Conservation (phyloP, 2,797 vertebrate genomes). For the Knipowitschia caucasica region DNA sequence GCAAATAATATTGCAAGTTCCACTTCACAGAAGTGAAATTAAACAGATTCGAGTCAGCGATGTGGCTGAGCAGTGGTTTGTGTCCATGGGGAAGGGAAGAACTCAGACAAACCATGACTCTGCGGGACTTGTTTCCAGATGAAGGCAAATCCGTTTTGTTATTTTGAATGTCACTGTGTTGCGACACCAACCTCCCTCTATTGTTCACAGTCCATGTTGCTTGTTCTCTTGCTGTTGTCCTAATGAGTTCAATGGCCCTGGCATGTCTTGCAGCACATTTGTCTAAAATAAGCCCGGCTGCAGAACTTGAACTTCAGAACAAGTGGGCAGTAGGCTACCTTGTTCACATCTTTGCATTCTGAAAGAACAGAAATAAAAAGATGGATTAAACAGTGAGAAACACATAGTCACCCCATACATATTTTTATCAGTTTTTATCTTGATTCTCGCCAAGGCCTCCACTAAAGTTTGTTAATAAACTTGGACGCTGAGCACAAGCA, state of each 20-base stretch:
- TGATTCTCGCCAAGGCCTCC: constrained; percentile 33
- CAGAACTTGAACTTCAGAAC: constrained; percentile 99
- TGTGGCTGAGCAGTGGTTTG: constrained; percentile 93
- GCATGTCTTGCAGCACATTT: constrained; percentile 99
- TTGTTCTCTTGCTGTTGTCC: constrained; percentile 24
- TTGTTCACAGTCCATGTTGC: constrained; percentile 46
- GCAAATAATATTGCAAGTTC: constrained; percentile 77
- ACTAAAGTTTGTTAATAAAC: constrained; percentile 53
- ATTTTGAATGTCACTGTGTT: constrained; percentile 37
- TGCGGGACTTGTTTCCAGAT: constrained; percentile 17
- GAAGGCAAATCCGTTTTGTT: constrained; percentile 17
- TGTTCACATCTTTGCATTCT: constrained; percentile 99
- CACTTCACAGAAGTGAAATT: constrained; percentile 99
- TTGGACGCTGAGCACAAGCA: constrained; percentile 48
- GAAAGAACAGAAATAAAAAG: constrained; percentile 34
- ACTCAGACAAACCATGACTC: constrained; percentile 30
- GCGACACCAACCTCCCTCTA: constrained; percentile 32
- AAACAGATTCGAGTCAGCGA: constrained; percentile 55
- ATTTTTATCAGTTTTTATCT: constrained; percentile 1
- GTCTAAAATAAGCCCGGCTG: constrained; percentile 98
- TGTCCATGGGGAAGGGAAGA: constrained; percentile 79
- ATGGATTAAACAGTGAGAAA: constrained; percentile 1
- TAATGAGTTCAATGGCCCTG: constrained; percentile 89
- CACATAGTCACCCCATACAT: not conserved
- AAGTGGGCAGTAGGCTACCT: constrained; percentile 99